phyloP scores from a whole-genome alignment of 2,797 vertebrate species.

The Fistularia commersonii region DNA sequence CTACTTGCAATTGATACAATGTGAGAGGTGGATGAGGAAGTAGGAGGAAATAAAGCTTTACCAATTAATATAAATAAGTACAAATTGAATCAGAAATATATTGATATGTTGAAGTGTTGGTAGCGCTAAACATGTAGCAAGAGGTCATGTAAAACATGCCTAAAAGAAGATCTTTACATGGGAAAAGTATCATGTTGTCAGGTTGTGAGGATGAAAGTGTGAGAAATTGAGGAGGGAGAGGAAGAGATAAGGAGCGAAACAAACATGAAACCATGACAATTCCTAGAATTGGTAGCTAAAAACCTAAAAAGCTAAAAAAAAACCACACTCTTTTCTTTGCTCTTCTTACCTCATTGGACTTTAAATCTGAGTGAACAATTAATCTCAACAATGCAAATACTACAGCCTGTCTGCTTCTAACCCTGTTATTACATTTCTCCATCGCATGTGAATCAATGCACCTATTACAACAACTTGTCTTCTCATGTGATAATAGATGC shows the following conservation, averaged over 20 bases:
- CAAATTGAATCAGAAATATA: too few relatives aligned
- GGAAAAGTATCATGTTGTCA: slow-evolving; percentile 67
- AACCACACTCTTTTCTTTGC: slow-evolving; percentile 39
- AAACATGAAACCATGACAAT: slow-evolving; percentile 76
- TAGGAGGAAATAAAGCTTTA: too few relatives aligned
- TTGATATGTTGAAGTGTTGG: slow-evolving; percentile 24
- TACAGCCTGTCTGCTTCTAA: slow-evolving; percentile 45
- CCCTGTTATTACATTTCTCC: slow-evolving; percentile 38
- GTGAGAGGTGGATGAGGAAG: too few relatives aligned
- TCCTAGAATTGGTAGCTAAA: slow-evolving; percentile 63
- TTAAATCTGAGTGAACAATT: slow-evolving; percentile 69
- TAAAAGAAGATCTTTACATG: slow-evolving; percentile 59
- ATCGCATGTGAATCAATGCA: slow-evolving; percentile 53
- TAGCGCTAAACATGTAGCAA: not conserved
- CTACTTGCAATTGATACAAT: too few relatives aligned
- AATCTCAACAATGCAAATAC: slow-evolving; percentile 56
- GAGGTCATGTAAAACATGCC: slow-evolving; percentile 53
- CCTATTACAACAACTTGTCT: slow-evolving; percentile 40
- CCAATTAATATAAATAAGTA: too few relatives aligned
- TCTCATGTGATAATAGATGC: slow-evolving; percentile 71
- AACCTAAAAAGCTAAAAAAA: slow-evolving; percentile 43
- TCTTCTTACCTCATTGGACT: slow-evolving; percentile 44
- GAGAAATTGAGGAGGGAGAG: slow-evolving; percentile 40
- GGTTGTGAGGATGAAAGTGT: slow-evolving; percentile 61
- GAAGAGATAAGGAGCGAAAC: slow-evolving; percentile 50